These are phyloP conservation scores for Phengaris arion DNA, from an alignment of 2,888 invertebrate genomes.

Conservation along the genomic window DNA sequence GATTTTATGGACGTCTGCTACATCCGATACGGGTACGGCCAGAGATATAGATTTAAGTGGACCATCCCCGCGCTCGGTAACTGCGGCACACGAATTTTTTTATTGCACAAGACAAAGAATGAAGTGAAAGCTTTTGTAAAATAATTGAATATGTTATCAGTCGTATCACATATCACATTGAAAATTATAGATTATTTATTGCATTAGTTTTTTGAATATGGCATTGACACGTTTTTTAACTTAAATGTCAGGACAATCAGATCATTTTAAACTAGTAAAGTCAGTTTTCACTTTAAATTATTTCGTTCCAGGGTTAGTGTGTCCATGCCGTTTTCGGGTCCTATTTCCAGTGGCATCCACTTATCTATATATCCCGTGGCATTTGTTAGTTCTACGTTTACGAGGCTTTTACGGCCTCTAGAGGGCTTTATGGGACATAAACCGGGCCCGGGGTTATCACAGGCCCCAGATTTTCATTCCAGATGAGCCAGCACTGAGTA, in stretches of 20 bases:
- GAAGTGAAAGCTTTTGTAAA: no score
- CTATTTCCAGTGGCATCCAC: background rate
- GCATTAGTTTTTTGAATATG: no score
- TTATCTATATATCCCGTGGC: background rate
- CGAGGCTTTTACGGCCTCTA: constrained; percentile 3
- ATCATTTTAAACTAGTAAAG: no score
- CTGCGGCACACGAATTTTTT: background rate
- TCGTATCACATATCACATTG: no score
- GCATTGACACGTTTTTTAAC: no score
- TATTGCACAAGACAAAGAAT: no score
- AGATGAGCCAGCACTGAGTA: constrained; percentile 1
- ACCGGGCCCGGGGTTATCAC: background rate
- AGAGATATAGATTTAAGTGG: background rate
- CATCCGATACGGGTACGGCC: background rate
- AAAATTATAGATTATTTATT: no score
- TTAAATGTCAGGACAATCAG: no score
- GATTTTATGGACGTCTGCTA: constrained; percentile 9
- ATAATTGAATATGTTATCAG: no score
- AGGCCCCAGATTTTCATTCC: constrained; percentile 7
- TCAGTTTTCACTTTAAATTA: no score
- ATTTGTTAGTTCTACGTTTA: constrained; percentile 7
- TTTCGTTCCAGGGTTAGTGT: no score
- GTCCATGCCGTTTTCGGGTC: background rate
- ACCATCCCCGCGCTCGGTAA: background rate
- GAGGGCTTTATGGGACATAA: constrained; percentile 15